Conservation (phyloP, 2,113 vertebrate species). For the Cacatua alba region DNA sequence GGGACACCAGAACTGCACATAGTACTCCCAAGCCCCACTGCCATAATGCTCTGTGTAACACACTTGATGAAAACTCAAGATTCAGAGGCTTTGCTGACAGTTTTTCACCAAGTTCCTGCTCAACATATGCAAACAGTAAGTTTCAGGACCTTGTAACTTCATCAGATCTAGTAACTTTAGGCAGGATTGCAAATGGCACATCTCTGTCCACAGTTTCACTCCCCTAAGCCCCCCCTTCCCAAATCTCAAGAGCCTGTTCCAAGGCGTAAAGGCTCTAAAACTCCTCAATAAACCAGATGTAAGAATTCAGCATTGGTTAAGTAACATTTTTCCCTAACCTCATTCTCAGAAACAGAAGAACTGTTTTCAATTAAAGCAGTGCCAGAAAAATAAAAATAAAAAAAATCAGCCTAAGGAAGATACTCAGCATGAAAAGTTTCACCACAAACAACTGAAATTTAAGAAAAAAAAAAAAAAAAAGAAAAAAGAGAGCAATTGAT, state of each 20-base stretch:
- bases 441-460: not conserved
- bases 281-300: slow-evolving; percentile 48
- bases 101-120: not conserved
- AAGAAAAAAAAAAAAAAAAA: not conserved
- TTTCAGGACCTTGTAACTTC: not conserved
- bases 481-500: not conserved
- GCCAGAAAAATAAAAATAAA: not conserved
- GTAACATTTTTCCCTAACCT: slow-evolving; percentile 59
- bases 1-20: not conserved
- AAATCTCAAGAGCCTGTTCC: slow-evolving; percentile 32
- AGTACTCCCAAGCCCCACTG: not conserved
- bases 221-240: not conserved
- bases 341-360: slow-evolving; percentile 52
- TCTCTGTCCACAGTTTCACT: not conserved
- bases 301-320: slow-evolving; percentile 55
- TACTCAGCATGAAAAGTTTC: slow-evolving; percentile 8
- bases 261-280: slow-evolving; percentile 23
- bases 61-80: not conserved
- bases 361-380: slow-evolving; percentile 51
- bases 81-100: not conserved
- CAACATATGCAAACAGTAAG: not conserved
- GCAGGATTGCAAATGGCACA: not conserved
- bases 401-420: slow-evolving; percentile 12
- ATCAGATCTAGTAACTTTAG: not conserved
- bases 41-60: not conserved